These are phyloP conservation scores for Platysternon megacephalum DNA, from an alignment of 2,113 vertebrate genomes.

Conservation along the genomic window DNA sequence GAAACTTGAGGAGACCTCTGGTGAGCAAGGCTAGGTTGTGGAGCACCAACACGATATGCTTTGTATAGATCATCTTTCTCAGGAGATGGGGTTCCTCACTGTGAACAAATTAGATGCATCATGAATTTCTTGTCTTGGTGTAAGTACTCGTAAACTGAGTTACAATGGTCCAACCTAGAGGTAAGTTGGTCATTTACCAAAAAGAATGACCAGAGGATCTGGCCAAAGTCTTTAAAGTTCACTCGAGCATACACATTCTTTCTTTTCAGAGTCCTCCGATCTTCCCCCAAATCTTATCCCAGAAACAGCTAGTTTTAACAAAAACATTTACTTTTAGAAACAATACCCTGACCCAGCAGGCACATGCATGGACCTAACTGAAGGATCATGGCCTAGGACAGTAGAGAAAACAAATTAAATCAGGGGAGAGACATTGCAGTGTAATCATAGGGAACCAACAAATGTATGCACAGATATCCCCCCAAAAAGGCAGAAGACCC, in stretches of 20 bases:
- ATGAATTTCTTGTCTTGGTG: neutral
- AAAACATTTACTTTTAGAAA: neutral
- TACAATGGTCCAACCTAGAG: neutral
- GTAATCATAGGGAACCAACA: neutral
- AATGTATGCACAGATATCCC: neutral
- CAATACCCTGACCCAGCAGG: neutral
- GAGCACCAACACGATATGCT: conserved; percentile 3
- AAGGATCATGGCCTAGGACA: neutral
- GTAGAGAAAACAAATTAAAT: neutral
- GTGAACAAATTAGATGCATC: neutral
- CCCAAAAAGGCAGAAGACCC: neutral
- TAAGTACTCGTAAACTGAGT: rapidly evolving
- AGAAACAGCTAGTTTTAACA: neutral
- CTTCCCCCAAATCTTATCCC: neutral
- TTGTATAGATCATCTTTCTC: neutral
- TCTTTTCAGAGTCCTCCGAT: neutral
- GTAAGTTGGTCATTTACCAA: neutral
- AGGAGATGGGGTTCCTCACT: neutral
- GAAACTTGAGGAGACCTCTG: neutral
- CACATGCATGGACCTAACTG: neutral
- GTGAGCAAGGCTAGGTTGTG: neutral
- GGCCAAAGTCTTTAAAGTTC: neutral
- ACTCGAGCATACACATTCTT: neutral
- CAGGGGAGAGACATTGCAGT: neutral
- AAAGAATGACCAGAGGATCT: neutral